Conservation (phyloP, 2,113 vertebrate genomes). For the Oryzias javanicus region DNA sequence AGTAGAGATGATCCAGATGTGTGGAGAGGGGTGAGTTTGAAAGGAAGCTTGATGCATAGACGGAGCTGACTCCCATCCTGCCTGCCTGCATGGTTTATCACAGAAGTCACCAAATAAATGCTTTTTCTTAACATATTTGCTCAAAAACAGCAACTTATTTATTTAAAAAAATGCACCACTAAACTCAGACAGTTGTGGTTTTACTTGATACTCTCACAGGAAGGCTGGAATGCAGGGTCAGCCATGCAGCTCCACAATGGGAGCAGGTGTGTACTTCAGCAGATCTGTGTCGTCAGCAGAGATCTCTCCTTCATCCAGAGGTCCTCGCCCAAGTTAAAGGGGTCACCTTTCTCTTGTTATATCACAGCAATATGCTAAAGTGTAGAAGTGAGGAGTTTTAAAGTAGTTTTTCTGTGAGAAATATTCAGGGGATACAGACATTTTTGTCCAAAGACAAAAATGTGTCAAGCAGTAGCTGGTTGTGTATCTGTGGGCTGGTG, state of each 20-base stretch:
- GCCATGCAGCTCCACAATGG: background rate
- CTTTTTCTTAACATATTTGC: too few species aligned
- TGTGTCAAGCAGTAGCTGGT: slow-evolving; percentile 46
- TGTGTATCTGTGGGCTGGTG: slow-evolving; percentile 49
- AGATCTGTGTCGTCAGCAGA: slow-evolving; percentile 16
- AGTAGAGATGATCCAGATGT: slow-evolving; percentile 9
- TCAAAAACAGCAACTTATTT: too few species aligned
- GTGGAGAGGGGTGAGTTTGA: slow-evolving; percentile 6
- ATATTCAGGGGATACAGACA: slow-evolving; percentile 42
- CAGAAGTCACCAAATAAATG: too few species aligned
- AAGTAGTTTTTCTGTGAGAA: slow-evolving; percentile 49
- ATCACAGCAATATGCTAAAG: slow-evolving; percentile 25
- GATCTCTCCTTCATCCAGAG: slow-evolving; percentile 29
- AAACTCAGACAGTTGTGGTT: background rate
- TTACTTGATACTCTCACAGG: slow-evolving; percentile 1
- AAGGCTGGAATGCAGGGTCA: background rate
- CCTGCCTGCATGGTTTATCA: slow-evolving; percentile 3
- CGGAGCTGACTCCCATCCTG: slow-evolving; percentile 39
- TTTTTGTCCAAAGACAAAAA: slow-evolving; percentile 48
- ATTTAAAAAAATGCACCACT: too few species aligned
- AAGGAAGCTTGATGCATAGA: slow-evolving; percentile 18
- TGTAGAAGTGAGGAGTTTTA: slow-evolving; percentile 41
- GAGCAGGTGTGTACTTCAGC: slow-evolving; percentile 25
- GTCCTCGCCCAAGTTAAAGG: slow-evolving; percentile 24
- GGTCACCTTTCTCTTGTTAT: slow-evolving; percentile 8